Evolutionary conservation across 2,113 vertebrate genomes (phyloP), one percentile per base, ranked within the genome.

Genomic region (Zingel zingel): DNA sequence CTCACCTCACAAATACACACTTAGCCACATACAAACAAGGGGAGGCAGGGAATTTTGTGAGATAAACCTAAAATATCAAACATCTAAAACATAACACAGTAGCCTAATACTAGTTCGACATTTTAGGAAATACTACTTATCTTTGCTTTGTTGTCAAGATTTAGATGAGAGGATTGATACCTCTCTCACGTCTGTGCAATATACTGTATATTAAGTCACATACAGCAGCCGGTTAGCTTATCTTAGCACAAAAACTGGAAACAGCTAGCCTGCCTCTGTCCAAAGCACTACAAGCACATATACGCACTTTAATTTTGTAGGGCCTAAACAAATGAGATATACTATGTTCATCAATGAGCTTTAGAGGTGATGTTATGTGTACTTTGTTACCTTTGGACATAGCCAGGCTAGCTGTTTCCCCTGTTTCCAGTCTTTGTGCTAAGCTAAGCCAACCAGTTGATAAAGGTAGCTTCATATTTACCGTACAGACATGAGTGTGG

Each of bases 391-490:
- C 5, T 68, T 68, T 33, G 25, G 2, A 69, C 48, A n/a, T 27
- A n/a, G 27, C 66, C 33, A 33, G 25, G 43, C 63, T 25, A 65
- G 63, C 63, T 71, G 21, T 74, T 73, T 25, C 5, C 10, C 33
- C 63, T 57, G 21, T 74, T 73, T 25, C 5, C 10, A 43, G 33
- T 65, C 5, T 56, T 76, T 56, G 19, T 45, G 33, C 50, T 75
- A 39, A 56, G 23, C 18, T 65, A 67, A 43, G 57, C 15, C 43
- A 27, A 43, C 4, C n/a, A 11, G 30, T 18, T 56, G n/a, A 5
- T 50, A 11, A 63, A 5, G 30, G n/a, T 43, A 18, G 48, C 27
- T 57, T 48, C 11, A 66, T 6, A 48, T 21, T 62, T 19, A 54
- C 8, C 36, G 8, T 39, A 39, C 5, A 48, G 6, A 63, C 53